A percentile compares a stretch with the other conserved stretches of the same genome.
Conservation (phyloP, 2,888 invertebrate species). For the Synergus gifuensis region DNA sequence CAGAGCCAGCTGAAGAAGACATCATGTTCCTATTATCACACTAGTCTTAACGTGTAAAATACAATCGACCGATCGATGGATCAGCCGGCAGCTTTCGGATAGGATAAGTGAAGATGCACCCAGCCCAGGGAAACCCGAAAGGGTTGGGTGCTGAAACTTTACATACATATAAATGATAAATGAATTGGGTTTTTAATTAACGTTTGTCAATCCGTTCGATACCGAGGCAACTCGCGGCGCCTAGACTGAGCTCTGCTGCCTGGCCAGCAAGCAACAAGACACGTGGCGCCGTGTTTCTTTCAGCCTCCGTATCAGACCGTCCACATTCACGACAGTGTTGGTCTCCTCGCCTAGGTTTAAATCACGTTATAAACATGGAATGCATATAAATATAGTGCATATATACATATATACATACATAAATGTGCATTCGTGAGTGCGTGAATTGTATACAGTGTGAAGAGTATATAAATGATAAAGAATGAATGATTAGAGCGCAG, state of each 20-base stretch:
- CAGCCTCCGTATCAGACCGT: constrained; percentile 62
- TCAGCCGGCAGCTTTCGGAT: constrained; percentile 41
- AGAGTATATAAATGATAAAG: background rate
- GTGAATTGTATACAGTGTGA: constrained; percentile 62
- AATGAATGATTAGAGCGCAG: constrained; percentile 22
- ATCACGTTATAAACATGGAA: constrained; percentile 48
- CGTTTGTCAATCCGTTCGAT: constrained; percentile 53
- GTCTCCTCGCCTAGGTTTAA: constrained; percentile 65
- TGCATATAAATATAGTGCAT: constrained; percentile 58
- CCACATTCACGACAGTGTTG: constrained; percentile 66
- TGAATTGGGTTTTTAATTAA: constrained; percentile 38
- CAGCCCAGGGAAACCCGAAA: constrained; percentile 20
- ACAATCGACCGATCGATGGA: constrained; percentile 56
- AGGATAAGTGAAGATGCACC: background rate
- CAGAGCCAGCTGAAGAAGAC: constrained; percentile 70
- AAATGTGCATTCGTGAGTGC: constrained; percentile 59
- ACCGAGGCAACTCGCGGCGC: constrained; percentile 63
- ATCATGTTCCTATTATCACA: constrained; percentile 77
- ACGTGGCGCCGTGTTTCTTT: constrained; percentile 68
- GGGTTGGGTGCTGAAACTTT: background rate
- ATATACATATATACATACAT: constrained; percentile 55
- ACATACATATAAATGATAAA: constrained; percentile 13
- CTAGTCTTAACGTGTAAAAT: constrained; percentile 75
- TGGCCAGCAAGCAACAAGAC: constrained; percentile 66
- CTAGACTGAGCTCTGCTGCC: constrained; percentile 71